Evolutionary conservation across 2,888 invertebrate genomes (phyloP), one percentile per base, ranked within the genome.

Genomic region (Cephus rjabovi): DNA sequence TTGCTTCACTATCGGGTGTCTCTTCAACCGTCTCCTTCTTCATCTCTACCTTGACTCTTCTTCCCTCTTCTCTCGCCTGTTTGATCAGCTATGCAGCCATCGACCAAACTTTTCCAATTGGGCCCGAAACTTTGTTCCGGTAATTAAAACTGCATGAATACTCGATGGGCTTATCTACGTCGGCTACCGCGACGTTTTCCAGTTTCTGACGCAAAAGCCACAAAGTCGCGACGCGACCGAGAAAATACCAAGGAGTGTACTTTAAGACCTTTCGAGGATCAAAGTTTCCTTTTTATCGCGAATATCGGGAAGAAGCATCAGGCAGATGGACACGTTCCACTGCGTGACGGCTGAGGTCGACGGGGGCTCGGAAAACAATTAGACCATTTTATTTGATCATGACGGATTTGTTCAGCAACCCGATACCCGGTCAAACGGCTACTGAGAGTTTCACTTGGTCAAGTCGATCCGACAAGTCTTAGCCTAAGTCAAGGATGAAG

Each of bases 41-140:
- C 76, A 12, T 75, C 34, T 31, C 75, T 75, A 68, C 73, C 76
- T 75, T 40, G 35, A n/a, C 74, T 40, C 71, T 75, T 68, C 69
- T 71, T 40, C 35, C 37, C 69, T 69, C 68, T 75, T 73, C 4
- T 11, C 71, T 11, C 71, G 79, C 76, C 77, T 76, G 75, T 74
- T 77, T 86, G 89, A 89, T 90, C 87, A 86, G 85, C 87, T 90
- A 90, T 90, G 89, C 90, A 88, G 83, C 86, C 90, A 80, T 88
- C 88, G 89, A 87, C 86, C 83, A 89, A 91, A 91, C 90, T 91
- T 91, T 91, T 90, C 90, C 90, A 91, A 91, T 91, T 90, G 90
- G 85, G 89, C 85, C 56, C 84, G 86, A 87, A 91, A 91, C 89
- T 90, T 90, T 89, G 89, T 89, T 89, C 89, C 85, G 89, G 90